Conservation (phyloP, 2,113 vertebrate species). For the Caracal caracal region DNA sequence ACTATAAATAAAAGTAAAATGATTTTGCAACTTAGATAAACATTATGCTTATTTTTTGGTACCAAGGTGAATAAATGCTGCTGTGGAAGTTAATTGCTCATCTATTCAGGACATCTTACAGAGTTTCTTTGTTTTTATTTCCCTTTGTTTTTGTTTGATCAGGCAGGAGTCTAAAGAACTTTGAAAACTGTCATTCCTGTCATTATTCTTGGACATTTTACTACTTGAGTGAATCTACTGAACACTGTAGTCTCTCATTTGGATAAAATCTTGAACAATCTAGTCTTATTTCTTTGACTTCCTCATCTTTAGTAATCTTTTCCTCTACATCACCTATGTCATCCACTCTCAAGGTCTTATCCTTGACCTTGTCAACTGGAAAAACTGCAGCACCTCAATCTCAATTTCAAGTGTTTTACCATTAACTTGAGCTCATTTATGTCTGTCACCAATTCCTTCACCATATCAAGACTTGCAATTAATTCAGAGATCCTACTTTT, state of each 20-base stretch:
- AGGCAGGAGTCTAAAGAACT: not conserved
- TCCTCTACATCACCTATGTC: not conserved
- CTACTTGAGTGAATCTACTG: not conserved
- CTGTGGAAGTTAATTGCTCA: not conserved
- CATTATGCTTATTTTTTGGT: not conserved
- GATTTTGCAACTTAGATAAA: constrained; percentile 26
- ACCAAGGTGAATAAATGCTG: not conserved
- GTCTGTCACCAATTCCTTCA: not conserved
- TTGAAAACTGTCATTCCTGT: not conserved
- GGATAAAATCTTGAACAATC: not conserved
- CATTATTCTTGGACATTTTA: not conserved
- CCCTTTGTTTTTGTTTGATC: not conserved
- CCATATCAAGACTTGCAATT: not conserved
- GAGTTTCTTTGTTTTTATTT: not conserved
- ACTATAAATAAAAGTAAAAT: not conserved
- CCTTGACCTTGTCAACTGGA: not conserved
- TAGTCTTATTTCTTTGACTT: not conserved
- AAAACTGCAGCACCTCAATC: not conserved
- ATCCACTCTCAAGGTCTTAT: not conserved
- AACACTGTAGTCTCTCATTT: not conserved
- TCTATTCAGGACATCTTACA: not conserved
- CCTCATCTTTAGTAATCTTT: not conserved
- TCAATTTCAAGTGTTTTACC: not conserved
- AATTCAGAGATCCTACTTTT: not conserved
- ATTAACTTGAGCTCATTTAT: not conserved